Base-by-base conservation (phyloP, 2,797 vertebrate species). In the Channallabes apus region DNA sequence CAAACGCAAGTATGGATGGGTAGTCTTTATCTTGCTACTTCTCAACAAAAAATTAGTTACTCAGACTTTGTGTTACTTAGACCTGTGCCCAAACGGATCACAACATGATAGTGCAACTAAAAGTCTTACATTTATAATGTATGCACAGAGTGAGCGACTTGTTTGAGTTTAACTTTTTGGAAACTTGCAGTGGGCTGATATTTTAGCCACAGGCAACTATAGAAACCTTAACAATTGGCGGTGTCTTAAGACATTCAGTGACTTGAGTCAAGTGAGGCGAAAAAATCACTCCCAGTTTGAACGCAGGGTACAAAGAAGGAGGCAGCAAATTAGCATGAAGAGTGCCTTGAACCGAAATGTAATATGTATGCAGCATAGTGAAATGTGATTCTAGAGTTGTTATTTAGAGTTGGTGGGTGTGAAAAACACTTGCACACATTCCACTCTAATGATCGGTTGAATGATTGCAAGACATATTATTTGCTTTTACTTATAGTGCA, bases 1-100 rank as follows among this genome's bases (percentile, higher is more conserved):
- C 32, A 93, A 90, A 90, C 91, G 86, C 88, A 94, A 83, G 95
- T 95, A 92, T 72, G 90, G 78, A 38, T 77, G 11, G 17, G 38
- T 65, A 46, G 11, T 62, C 56, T 61, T 78, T 78, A 38, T 79
- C 58, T 79, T 79, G 58, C 32, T 62, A n/a, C 12, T 41, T 62
- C 3, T 62, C 11, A 17, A 32, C 18, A 61, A 24, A 38, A 38
- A 78, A 15, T 7, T 24, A 12, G 5, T 38, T 59, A 78, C 20
- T 78, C 22, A 14, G 5, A 29, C 22, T 73, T 4, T 76, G 27
- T 32, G 38, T 38, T 38, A 38, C 38, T 38, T 3, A 58, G 29
- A 17, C 18, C 18, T 59, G 51, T 58, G 54, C 29, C 75, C 58
- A 24, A n/a, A 24, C 0, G 35, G 20, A 78, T 1, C 32, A 3